Conservation (phyloP, 2,797 vertebrate genomes). For the Buphagus erythrorhynchus region DNA sequence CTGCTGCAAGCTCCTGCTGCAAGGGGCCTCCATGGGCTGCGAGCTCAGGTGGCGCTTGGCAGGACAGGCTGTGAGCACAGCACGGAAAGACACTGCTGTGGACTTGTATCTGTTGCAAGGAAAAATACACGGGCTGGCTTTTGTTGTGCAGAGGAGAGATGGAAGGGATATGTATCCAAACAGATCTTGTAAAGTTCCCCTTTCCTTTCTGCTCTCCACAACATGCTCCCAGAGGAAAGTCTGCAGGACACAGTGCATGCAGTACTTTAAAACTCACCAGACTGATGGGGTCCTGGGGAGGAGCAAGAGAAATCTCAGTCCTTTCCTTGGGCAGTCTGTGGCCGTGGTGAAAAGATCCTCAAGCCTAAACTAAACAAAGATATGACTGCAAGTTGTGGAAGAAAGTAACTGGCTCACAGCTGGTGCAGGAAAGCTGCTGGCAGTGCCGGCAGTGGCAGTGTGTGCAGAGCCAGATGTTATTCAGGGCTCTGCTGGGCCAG, state of each 20-base stretch:
- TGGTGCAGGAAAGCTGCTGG: neutral
- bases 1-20: neutral
- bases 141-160: neutral
- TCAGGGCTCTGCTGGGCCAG: fast-evolving
- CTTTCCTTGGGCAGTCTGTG: neutral
- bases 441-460: fast-evolving
- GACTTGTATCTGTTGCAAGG: neutral
- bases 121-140: neutral
- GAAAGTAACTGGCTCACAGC: fast-evolving
- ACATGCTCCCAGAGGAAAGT: neutral
- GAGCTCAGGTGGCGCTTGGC: neutral
- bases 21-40: neutral
- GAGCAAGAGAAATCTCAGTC: neutral
- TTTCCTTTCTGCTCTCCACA: neutral
- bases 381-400: fast-evolving
- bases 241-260: neutral
- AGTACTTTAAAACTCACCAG: neutral
- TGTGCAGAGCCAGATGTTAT: fast-evolving
- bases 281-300: neutral
- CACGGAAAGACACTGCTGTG: neutral
- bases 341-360: neutral
- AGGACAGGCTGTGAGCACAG: neutral
- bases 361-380: neutral
- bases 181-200: neutral
- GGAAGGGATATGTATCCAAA: neutral